These are phyloP conservation scores for Menidia beryllina DNA, from an alignment of 2,113 vertebrate species.

Conservation along the genomic window DNA sequence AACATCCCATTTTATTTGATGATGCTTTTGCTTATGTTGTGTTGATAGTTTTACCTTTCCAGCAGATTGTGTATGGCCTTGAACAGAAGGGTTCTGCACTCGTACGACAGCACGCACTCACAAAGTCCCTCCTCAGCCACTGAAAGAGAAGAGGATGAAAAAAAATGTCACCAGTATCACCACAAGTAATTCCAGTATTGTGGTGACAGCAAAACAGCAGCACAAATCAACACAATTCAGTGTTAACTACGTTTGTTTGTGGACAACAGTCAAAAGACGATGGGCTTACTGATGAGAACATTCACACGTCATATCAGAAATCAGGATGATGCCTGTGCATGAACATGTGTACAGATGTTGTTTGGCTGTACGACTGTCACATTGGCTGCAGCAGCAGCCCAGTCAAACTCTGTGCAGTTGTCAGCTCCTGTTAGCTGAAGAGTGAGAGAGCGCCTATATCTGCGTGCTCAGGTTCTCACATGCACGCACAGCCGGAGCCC, in stretches of 20 bases:
- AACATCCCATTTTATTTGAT: background rate
- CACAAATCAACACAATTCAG: conserved; percentile 40
- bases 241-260: conserved; percentile 35
- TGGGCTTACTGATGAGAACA: conserved; percentile 54
- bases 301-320: conserved; percentile 52
- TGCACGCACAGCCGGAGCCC: conserved; percentile 11
- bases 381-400: conserved; percentile 67
- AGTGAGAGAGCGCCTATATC: conserved; percentile 41
- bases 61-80: conserved; percentile 98
- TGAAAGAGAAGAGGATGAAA: conserved; percentile 72
- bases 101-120: conserved; percentile 98
- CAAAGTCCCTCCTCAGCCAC: conserved; percentile 97
- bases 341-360: conserved; percentile 22
- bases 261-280: conserved; percentile 51
- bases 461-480: conserved; percentile 47
- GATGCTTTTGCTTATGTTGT: background rate
- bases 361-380: conserved; percentile 70
- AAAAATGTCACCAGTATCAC: background rate
- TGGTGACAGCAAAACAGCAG: conserved; percentile 48
- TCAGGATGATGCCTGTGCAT: conserved; percentile 15
- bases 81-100: conserved; percentile 97
- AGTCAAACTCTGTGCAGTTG: conserved; percentile 75
- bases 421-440: conserved; percentile 70
- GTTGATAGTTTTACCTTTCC: conserved; percentile 89
- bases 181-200: background rate